Evolutionary conservation across 1,140 invertebrate species (phyloP).

Genomic region (Holotrichia oblita): DNA sequence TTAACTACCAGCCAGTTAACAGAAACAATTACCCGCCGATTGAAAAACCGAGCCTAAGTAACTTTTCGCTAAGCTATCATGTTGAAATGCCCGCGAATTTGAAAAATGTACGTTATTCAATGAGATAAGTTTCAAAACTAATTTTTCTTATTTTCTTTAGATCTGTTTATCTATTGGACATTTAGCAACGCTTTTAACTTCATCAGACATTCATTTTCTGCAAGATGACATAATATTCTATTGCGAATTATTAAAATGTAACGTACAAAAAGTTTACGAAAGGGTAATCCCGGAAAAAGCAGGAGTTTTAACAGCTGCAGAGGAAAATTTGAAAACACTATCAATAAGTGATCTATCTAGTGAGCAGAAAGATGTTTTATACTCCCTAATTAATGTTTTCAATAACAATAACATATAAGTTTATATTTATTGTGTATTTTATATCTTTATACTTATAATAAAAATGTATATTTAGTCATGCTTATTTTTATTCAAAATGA

Average conservation of each 20-base stretch:
- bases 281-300: constrained; percentile 57
- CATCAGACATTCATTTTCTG: constrained; percentile 50
- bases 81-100: too few species aligned
- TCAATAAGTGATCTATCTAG: constrained; percentile 22
- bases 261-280: constrained; percentile 52
- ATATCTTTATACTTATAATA: constrained; percentile 5
- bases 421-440: background rate
- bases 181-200: constrained; percentile 50
- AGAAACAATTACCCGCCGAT: too few species aligned
- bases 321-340: constrained; percentile 45
- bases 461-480: constrained; percentile 37
- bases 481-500: background rate
- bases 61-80: too few species aligned
- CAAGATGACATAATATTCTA: constrained; percentile 46
- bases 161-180: constrained; percentile 56
- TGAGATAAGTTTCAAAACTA: too few species aligned
- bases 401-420: constrained; percentile 19
- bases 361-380: constrained; percentile 43
- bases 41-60: too few species aligned
- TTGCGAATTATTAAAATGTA: constrained; percentile 49
- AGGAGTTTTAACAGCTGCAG: constrained; percentile 47
- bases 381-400: constrained; percentile 40
- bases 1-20: too few species aligned
- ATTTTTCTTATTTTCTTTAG: constrained; percentile 48
- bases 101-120: too few species aligned